These are phyloP conservation scores for Holcopasites calliopsidis DNA, from an alignment of 1,140 invertebrate species.

Conservation along the genomic window DNA sequence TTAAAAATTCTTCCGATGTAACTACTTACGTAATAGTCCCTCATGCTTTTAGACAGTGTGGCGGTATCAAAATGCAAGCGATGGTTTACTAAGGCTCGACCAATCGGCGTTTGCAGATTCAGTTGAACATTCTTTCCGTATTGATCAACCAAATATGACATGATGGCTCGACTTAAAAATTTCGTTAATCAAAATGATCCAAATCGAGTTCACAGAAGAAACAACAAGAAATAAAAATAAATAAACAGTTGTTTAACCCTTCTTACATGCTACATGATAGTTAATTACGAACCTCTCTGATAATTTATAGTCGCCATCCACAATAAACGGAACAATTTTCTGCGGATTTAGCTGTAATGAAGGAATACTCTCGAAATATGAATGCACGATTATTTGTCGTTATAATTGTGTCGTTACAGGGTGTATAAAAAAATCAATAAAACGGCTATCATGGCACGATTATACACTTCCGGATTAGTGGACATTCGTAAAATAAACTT, in stretches of 20 bases:
- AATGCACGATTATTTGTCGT: not conserved
- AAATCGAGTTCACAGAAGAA: not conserved
- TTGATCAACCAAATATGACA: slow-evolving; percentile 85
- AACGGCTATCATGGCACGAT: too few species aligned
- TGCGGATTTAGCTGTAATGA: slow-evolving; percentile 82
- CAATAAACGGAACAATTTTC: slow-evolving; percentile 84
- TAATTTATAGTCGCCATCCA: slow-evolving; percentile 84
- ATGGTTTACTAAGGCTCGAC: slow-evolving; percentile 85
- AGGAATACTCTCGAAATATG: not conserved
- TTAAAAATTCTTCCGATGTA: not conserved
- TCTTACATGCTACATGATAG: too few species aligned
- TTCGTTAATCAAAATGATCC: not conserved
- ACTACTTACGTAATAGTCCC: slow-evolving; percentile 82
- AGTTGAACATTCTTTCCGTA: slow-evolving; percentile 85
- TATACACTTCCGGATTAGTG: too few species aligned
- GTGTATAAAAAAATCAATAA: too few species aligned
- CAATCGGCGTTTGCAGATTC: slow-evolving; percentile 85
- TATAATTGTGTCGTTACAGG: not conserved
- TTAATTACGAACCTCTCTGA: slow-evolving; percentile 80
- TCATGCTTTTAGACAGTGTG: slow-evolving; percentile 82
- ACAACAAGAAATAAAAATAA: not conserved
- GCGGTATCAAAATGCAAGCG: slow-evolving; percentile 87
- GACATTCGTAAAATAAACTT: too few species aligned
- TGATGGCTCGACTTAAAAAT: slow-evolving; percentile 85
- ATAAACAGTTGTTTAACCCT: not conserved